Evolutionary conservation across 1,140 invertebrate species (phyloP).

Genomic region (Linepithema humile): DNA sequence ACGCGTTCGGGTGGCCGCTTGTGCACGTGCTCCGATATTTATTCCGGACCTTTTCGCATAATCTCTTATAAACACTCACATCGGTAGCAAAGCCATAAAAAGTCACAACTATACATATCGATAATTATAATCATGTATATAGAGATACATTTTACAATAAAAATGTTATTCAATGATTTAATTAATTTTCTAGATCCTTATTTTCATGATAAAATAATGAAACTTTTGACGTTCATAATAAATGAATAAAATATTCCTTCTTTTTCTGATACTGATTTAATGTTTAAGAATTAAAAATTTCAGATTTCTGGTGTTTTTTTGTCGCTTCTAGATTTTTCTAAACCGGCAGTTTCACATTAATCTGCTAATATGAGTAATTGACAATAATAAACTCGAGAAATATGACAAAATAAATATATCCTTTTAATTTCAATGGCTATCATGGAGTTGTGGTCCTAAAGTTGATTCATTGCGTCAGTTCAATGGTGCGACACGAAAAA

Average conservation of each 20-base stretch:
- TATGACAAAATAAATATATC: neutral
- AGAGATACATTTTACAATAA: neutral
- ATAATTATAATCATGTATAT: neutral
- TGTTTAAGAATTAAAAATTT: neutral
- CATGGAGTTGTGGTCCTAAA: neutral
- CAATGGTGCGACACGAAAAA: constrained; percentile 2
- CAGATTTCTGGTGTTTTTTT: neutral
- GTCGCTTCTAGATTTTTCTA: neutral
- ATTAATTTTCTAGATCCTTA: neutral
- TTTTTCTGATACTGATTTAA: neutral
- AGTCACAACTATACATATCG: neutral
- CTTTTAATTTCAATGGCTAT: neutral
- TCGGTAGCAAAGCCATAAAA: too few species aligned
- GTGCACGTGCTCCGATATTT: constrained; percentile 65
- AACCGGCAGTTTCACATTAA: neutral
- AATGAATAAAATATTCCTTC: too few species aligned
- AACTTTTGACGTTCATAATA: too few species aligned
- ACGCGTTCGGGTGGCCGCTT: constrained; percentile 53
- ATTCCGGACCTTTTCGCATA: neutral
- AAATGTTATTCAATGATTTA: neutral
- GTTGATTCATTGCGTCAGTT: neutral
- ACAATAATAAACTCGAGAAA: neutral
- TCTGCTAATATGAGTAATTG: neutral
- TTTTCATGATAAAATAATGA: neutral
- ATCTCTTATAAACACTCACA: neutral